Conservation (phyloP, 92 coral and sea anemone species). For the Heliopora coerulea region DNA sequence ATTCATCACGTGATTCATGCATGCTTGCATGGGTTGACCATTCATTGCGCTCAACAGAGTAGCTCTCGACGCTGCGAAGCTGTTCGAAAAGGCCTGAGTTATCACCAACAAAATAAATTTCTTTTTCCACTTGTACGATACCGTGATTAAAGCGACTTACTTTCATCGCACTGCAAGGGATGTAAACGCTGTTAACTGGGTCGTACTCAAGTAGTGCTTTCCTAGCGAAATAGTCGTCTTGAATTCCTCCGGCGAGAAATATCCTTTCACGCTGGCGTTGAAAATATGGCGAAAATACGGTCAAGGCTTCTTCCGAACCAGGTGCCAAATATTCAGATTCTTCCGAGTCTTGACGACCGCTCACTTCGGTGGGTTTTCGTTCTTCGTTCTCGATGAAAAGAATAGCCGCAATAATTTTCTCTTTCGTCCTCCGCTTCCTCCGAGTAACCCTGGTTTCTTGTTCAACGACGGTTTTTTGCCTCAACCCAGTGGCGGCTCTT, state of each 20-base stretch:
- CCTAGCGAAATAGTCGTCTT: slow-evolving; percentile 12
- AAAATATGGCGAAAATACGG: no score
- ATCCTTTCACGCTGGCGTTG: not conserved
- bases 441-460: not conserved
- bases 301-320: no score
- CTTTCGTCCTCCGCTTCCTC: not conserved
- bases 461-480: not conserved
- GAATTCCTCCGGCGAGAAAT: slow-evolving; percentile 21
- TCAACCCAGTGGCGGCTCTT: no score
- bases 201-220: slow-evolving; percentile 2
- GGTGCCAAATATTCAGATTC: no score
- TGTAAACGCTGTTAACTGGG: not conserved
- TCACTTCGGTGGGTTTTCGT: not conserved
- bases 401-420: not conserved
- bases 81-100: slow-evolving; percentile 37
- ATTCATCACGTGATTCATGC: slow-evolving; percentile 37
- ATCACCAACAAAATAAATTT: slow-evolving; percentile 19
- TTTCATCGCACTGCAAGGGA: slow-evolving; percentile 1
- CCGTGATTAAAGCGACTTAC: slow-evolving; percentile 25
- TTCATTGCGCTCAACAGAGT: slow-evolving; percentile 1
- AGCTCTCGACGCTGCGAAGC: slow-evolving; percentile 30
- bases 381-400: not conserved
- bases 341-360: no score
- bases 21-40: slow-evolving; percentile 22
- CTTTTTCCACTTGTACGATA: slow-evolving; percentile 1